Conservation (phyloP, 2,113 vertebrate species). For the Cavia porcellus region DNA sequence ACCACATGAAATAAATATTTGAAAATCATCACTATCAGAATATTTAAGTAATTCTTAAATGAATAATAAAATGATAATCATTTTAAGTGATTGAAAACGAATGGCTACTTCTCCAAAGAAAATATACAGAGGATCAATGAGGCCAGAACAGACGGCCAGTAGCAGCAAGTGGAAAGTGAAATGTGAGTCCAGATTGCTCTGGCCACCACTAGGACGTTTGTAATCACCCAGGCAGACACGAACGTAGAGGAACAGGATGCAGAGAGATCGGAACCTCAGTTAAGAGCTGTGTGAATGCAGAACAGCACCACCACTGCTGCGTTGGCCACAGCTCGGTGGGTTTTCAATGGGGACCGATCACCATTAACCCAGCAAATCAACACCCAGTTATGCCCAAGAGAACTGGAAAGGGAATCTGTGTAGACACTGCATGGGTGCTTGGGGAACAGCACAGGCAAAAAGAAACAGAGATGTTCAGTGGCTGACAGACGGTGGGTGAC, state of each 20-base stretch:
- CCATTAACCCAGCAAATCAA: fast-evolving
- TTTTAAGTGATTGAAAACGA: background rate
- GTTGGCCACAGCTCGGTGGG: fast-evolving
- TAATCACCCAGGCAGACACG: background rate
- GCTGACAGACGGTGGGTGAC: background rate
- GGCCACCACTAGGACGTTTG: fast-evolving
- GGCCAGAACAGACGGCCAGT: background rate
- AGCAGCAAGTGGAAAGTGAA: background rate
- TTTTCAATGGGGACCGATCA: fast-evolving
- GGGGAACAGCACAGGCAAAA: background rate
- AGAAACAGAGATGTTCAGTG: background rate
- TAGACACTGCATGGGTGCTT: fast-evolving
- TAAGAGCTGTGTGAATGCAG: fast-evolving
- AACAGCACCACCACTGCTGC: fast-evolving
- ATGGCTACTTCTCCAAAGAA: background rate
- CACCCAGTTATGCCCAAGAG: background rate
- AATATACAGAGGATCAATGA: background rate
- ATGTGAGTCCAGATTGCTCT: background rate
- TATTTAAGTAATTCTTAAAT: background rate
- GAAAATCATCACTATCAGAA: background rate
- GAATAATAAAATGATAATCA: background rate
- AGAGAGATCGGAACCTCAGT: background rate
- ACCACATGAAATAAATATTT: background rate
- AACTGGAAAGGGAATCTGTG: background rate
- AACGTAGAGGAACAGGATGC: background rate